A percentile compares a stretch with the other conserved stretches of the same genome.
Conservation (phyloP, 2,113 vertebrate species). For the Saguinus midas region DNA sequence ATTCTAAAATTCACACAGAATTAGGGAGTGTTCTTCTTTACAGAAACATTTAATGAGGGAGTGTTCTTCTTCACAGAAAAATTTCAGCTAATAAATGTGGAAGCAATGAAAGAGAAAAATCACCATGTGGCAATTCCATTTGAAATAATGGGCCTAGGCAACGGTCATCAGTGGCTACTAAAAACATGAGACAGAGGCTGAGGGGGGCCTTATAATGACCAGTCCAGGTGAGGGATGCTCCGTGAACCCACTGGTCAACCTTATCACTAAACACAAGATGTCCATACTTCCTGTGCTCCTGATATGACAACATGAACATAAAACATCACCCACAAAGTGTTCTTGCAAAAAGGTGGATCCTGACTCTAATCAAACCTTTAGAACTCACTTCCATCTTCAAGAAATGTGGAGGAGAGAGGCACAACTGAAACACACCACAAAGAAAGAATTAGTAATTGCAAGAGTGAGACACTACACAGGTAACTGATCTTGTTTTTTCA, state of each 20-base stretch:
- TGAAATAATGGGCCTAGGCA: background rate
- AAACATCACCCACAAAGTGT: background rate
- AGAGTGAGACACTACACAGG: background rate
- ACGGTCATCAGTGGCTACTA: no score
- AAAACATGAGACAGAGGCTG: background rate
- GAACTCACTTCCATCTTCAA: background rate
- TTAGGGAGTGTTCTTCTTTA: background rate
- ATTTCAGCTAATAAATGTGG: background rate
- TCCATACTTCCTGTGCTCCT: background rate
- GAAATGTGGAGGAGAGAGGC: background rate
- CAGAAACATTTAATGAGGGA: background rate
- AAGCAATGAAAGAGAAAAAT: background rate
- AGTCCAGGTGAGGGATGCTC: no score
- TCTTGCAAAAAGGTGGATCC: background rate
- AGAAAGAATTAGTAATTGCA: background rate
- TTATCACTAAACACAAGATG: background rate
- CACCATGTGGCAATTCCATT: background rate
- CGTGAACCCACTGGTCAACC: background rate
- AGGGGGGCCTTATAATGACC: fast-evolving
- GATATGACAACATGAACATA: fast-evolving
- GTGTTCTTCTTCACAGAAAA: background rate
- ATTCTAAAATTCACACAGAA: background rate
- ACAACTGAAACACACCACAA: background rate
- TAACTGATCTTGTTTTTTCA: background rate
- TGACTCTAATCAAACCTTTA: background rate